Conservation (phyloP, 35 echinoderm and acorn worm genomes). For the Apostichopus californicus region DNA sequence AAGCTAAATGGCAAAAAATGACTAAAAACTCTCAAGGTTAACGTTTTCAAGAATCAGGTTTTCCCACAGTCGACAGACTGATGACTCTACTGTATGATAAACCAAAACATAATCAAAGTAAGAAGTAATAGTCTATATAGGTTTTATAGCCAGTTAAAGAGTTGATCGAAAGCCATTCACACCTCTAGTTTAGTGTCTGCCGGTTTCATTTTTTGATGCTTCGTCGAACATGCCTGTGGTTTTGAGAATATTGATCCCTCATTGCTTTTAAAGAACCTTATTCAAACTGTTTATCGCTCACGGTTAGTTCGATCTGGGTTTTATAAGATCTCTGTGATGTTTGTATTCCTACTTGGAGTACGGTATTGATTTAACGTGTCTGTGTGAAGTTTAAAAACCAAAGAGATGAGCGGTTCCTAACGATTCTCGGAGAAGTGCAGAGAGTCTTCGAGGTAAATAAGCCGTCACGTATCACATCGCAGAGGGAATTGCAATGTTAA, state of each 20-base stretch:
- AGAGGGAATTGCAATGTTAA: too few species aligned
- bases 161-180: constrained; percentile 12
- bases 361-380: constrained; percentile 20
- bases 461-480: too few species aligned
- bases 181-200: background rate
- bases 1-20: background rate
- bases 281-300: background rate
- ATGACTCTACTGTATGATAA: background rate
- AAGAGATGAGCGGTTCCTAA: background rate
- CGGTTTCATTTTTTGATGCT: constrained; percentile 28
- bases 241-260: constrained; percentile 18
- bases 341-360: background rate
- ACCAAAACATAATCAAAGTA: background rate
- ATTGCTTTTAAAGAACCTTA: background rate
- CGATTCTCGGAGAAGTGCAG: too few species aligned
- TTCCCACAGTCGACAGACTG: background rate
- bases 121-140: too few species aligned
- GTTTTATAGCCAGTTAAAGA: background rate
- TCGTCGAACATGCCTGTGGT: background rate
- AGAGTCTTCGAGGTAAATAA: too few species aligned
- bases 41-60: background rate
- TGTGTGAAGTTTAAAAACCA: constrained; percentile 21
- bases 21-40: background rate
- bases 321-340: background rate
- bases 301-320: background rate